Base-by-base conservation (phyloP, 2,888 invertebrate species). In the Elysia crispata region DNA sequence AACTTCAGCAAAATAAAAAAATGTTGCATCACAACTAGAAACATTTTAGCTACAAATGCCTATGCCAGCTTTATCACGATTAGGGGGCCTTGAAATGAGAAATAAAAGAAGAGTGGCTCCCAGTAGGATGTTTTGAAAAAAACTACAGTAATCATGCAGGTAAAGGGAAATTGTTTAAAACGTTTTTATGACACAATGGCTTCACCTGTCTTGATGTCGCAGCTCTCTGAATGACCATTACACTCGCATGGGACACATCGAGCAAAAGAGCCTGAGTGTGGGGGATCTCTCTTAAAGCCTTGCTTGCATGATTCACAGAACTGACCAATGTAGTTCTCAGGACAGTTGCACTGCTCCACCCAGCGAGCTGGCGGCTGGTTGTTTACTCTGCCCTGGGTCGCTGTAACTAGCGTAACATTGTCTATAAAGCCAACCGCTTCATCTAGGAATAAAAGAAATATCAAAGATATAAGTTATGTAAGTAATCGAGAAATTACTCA, bases 221-320 rank as follows among this genome's bases (percentile, higher is more conserved):
- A 99, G 87, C 96, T 96, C 81, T 97, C 96, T 0, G 99, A 97
- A 91, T 99, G 99, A 0, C 96, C 96, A 89, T 99, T 97, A 90
- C 99, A 99, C 90, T 98, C 96, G 91, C 99, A 99, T 11, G 97
- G 97, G 54, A 98, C 96, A 91, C 99, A 99, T 1, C 95, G 95
- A 84, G 97, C 96, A 90, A 98, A 98, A 0, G 98, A 96, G 1
- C 98, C 98, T 0, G 98, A 97, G 85, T 95, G 95, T 0, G 97
- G 95, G 0, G 97, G 97, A 85, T 96, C 96, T 86, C 99, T 97
- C 72, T 97, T 95, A 91, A 95, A 99, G 0, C 98, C 98, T 0
- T 98, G 97, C 0, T 96, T 96, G 91, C 99, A 99, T 0, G 97
- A 97, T 92, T 99, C 99, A 90, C 99, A 99, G 92, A 97, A 98